These are phyloP conservation scores for Punctoribates punctum DNA, from an alignment of 2,888 invertebrate species.

Conservation along the genomic window DNA sequence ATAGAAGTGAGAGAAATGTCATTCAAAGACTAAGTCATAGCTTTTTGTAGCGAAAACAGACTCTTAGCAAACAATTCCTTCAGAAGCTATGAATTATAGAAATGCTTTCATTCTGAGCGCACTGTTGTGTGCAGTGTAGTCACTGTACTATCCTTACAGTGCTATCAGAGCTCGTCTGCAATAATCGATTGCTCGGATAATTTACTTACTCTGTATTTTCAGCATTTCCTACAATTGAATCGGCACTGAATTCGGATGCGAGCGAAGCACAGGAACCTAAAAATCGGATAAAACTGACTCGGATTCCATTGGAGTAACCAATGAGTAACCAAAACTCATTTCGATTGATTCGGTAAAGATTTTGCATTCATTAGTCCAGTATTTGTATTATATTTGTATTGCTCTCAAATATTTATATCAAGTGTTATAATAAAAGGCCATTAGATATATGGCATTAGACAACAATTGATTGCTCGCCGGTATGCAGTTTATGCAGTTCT, in stretches of 20 bases:
- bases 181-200: conserved; percentile 26
- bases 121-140: neutral
- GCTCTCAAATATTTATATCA: conserved; percentile 25
- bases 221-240: conserved; percentile 11
- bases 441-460: conserved; percentile 4
- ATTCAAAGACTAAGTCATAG: conserved; percentile 21
- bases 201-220: conserved; percentile 21
- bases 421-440: conserved; percentile 27
- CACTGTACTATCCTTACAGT: neutral
- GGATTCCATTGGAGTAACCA: conserved; percentile 9
- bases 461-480: neutral
- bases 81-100: conserved; percentile 33
- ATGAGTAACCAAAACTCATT: neutral
- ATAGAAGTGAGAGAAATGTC: conserved; percentile 25
- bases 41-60: conserved; percentile 21
- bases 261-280: neutral
- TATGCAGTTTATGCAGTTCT: neutral
- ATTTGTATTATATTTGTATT: conserved; percentile 13
- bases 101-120: neutral
- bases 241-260: neutral
- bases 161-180: neutral
- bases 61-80: neutral
- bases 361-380: neutral
- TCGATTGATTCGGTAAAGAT: neutral
- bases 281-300: conserved; percentile 17